Percentiles rank a stretch among this genome's conserved stretches.
Evolutionary conservation across 1,140 invertebrate species (phyloP).

Genomic region (Drosophila repleta): DNA sequence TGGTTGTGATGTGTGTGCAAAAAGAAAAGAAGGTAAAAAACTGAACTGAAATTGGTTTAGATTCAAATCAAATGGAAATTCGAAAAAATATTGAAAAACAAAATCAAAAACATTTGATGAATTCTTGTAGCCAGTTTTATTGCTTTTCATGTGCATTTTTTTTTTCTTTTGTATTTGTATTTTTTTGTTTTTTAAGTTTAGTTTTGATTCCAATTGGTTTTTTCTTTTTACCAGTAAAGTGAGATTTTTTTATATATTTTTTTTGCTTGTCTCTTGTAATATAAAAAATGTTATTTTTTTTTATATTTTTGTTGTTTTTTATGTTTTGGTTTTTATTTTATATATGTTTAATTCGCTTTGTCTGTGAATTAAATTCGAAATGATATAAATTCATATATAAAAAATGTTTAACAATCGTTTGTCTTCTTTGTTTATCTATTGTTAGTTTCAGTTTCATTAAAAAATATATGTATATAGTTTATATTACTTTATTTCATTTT

Average conservation of each 20-base stretch:
- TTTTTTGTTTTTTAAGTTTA: conserved; percentile 38
- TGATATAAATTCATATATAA: conserved; percentile 77
- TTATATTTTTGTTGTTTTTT: conserved; percentile 42
- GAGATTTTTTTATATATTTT: conserved; percentile 55
- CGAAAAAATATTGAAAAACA: neutral
- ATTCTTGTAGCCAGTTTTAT: conserved; percentile 74
- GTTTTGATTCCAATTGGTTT: conserved; percentile 45
- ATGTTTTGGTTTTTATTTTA: conserved; percentile 38
- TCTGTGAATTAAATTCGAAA: conserved; percentile 64
- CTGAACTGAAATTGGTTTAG: conserved; percentile 10
- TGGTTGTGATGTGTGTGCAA: conserved; percentile 55
- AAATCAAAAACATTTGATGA: conserved; percentile 17
- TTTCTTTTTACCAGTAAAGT: conserved; percentile 69
- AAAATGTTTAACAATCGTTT: conserved; percentile 78
- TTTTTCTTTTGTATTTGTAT: conserved; percentile 24
- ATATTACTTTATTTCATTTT: conserved; percentile 37
- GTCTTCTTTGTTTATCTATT: conserved; percentile 52
- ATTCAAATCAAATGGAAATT: too few species aligned
- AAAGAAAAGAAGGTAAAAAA: conserved; percentile 43
- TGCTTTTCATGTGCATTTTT: conserved; percentile 60
- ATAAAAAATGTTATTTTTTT: conserved; percentile 65
- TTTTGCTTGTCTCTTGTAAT: conserved; percentile 75
- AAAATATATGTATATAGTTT: conserved; percentile 53
- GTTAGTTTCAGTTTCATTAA: conserved; percentile 65
- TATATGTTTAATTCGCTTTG: conserved; percentile 56